These are phyloP conservation scores for Sparus aurata DNA, from an alignment of 2,797 vertebrate genomes.

Conservation along the genomic window DNA sequence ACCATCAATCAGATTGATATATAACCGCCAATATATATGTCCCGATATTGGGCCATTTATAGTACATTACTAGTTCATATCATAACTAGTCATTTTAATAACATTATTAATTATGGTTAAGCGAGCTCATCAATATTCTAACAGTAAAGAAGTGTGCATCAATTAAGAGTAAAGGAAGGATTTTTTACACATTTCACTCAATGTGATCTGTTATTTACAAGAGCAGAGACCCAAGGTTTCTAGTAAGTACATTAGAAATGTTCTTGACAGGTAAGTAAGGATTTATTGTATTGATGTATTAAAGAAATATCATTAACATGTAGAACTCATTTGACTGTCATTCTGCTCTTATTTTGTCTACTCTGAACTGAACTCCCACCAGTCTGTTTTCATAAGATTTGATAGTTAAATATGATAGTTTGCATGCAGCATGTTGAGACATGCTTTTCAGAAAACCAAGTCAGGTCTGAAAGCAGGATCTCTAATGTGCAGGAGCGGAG, in stretches of 20 bases:
- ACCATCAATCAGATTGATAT: no score
- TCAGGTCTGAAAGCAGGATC: background rate
- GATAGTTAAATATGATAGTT: background rate
- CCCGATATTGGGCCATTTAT: no score
- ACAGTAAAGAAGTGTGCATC: no score
- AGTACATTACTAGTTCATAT: background rate
- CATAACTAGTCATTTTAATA: background rate
- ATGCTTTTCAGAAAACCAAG: background rate
- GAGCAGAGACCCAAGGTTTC: background rate
- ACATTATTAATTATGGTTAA: no score
- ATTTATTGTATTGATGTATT: background rate
- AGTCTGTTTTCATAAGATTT: no score
- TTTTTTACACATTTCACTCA: background rate
- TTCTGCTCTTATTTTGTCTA: background rate
- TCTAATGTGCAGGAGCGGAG: background rate
- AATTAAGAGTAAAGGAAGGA: no score
- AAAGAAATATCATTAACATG: background rate
- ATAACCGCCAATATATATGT: no score
- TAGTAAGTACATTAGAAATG: background rate
- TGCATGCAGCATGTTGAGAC: background rate
- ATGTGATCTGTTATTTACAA: background rate
- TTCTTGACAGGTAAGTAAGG: background rate
- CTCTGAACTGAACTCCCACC: background rate
- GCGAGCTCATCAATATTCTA: no score
- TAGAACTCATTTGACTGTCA: background rate